These are phyloP conservation scores for Rhabdornis inornatus DNA, from an alignment of 2,113 vertebrate genomes.

Conservation along the genomic window DNA sequence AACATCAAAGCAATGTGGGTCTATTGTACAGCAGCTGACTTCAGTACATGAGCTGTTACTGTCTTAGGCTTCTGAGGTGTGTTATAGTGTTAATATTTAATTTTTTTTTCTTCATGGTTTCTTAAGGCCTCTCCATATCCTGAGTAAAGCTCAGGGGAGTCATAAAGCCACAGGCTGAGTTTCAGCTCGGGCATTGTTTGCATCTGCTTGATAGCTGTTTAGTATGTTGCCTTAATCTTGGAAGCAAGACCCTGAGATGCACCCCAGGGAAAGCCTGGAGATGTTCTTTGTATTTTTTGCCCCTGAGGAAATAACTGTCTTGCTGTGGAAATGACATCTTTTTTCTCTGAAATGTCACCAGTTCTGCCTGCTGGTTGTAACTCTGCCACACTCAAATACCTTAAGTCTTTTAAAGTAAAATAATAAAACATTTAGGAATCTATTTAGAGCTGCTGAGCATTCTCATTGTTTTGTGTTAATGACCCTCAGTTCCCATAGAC, in stretches of 20 bases:
- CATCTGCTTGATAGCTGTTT: slow-evolving; percentile 38
- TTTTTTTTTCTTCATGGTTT: slow-evolving; percentile 37
- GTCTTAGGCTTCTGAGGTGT: slow-evolving; percentile 10
- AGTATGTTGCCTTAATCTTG: slow-evolving; percentile 19
- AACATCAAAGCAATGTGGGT: slow-evolving; percentile 7
- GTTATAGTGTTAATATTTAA: slow-evolving; percentile 41
- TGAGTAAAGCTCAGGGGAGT: slow-evolving; percentile 32
- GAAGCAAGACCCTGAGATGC: slow-evolving; percentile 27
- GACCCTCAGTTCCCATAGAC: not conserved
- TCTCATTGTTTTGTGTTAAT: not conserved
- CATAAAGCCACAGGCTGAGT: slow-evolving; percentile 30
- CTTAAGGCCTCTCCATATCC: slow-evolving; percentile 18
- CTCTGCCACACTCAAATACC: not conserved
- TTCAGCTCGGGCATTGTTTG: not conserved
- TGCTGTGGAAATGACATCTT: not conserved
- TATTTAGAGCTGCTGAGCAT: not conserved
- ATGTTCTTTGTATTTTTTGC: not conserved
- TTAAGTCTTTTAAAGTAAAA: not conserved
- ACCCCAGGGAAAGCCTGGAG: not conserved
- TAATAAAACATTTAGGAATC: slow-evolving; percentile 10
- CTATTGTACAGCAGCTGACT: not conserved
- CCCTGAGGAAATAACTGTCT: slow-evolving; percentile 5
- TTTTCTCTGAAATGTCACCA: not conserved
- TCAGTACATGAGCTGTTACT: slow-evolving; percentile 25
- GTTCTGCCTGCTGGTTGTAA: not conserved